Conservation (phyloP, 2,888 invertebrate species). For the Pristionchus entomophagus region DNA sequence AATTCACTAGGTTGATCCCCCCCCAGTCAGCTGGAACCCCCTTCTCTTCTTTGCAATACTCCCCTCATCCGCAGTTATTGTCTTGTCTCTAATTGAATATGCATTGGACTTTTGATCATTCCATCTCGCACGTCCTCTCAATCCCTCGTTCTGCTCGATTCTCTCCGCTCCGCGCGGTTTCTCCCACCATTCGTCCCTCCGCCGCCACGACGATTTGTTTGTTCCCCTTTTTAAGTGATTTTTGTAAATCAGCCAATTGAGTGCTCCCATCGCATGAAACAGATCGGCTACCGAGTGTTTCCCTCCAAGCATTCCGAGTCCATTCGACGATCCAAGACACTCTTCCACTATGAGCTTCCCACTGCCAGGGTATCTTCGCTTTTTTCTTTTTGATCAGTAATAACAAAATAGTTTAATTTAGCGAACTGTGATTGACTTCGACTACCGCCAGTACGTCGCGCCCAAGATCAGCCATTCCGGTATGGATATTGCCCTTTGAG, state of each 20-base stretch:
- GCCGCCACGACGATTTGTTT: no score
- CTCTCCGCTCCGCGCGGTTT: not conserved
- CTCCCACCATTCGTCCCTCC: not conserved
- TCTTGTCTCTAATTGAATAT: no score
- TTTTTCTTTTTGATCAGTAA: not conserved
- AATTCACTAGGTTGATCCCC: constrained; percentile 9
- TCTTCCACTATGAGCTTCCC: constrained; percentile 33
- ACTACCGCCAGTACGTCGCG: not conserved
- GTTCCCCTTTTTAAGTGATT: not conserved
- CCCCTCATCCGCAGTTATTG: no score
- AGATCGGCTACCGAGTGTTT: constrained; percentile 14
- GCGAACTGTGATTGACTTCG: not conserved
- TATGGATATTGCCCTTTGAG: no score
- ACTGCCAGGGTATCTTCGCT: not conserved
- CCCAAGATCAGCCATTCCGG: constrained; percentile 39
- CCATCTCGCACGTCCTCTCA: not conserved
- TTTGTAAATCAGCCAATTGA: not conserved
- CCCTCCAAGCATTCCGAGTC: constrained; percentile 15
- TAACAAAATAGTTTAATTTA: not conserved
- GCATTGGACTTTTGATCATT: not conserved
- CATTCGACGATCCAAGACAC: constrained; percentile 12
- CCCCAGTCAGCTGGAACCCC: not conserved
- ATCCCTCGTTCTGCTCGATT: not conserved
- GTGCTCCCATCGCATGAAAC: not conserved
- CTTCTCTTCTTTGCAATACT: not conserved